Evolutionary conservation across 2,797 vertebrate genomes (phyloP).

Genomic region (Sebastes oblongus): DNA sequence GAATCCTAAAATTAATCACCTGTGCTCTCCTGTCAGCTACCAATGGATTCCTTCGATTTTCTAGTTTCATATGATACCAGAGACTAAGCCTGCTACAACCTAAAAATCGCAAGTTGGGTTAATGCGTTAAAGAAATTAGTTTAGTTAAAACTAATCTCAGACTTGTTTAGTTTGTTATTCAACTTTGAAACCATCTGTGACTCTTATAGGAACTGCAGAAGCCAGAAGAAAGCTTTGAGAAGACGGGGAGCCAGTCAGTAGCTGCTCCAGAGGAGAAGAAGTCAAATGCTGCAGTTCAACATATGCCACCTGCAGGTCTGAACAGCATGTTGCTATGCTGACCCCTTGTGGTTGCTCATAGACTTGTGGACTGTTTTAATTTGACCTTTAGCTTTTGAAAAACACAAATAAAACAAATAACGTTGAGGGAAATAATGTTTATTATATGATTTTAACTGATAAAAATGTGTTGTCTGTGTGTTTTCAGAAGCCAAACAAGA

Average conservation of each 20-base stretch:
- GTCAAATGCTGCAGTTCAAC: constrained; percentile 1
- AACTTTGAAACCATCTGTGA: constrained; percentile 3
- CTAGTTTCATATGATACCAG: too few relatives aligned
- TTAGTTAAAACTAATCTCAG: not conserved
- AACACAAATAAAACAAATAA: not conserved
- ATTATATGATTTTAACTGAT: not conserved
- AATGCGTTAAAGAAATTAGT: too few relatives aligned
- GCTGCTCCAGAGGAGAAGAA: constrained; percentile 36
- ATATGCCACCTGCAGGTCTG: constrained; percentile 59
- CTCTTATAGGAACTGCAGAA: constrained; percentile 65
- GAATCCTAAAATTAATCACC: not conserved
- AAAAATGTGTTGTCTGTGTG: not conserved
- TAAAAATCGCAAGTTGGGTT: too few relatives aligned
- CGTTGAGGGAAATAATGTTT: not conserved
- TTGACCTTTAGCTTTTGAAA: not conserved
- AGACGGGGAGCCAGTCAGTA: not conserved
- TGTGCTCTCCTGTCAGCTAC: not conserved
- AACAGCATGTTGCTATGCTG: constrained; percentile 28
- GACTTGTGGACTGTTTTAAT: rapidly evolving
- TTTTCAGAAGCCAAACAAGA: constrained; percentile 57
- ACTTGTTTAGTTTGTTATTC: not conserved
- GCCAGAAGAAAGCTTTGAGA: constrained; percentile 45
- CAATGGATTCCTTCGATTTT: too few relatives aligned
- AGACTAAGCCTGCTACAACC: too few relatives aligned
- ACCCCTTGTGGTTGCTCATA: constrained; percentile 42